These are phyloP conservation scores for Microtus oregoni DNA, from an alignment of 2,113 vertebrate species.

Conservation along the genomic window DNA sequence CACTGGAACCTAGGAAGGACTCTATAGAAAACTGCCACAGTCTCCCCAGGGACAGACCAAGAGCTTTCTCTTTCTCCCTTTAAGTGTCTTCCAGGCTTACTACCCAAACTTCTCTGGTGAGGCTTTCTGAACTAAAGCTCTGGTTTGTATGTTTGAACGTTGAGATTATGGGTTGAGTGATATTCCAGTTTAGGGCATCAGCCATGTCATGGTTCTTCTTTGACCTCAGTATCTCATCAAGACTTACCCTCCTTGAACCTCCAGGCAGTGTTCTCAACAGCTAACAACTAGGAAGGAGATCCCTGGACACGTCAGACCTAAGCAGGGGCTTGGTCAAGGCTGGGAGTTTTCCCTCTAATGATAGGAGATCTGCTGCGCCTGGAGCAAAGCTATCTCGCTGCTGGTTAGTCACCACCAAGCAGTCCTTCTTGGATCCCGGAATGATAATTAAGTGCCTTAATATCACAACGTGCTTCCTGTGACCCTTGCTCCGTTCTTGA, in stretches of 20 bases:
- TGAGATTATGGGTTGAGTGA: not conserved
- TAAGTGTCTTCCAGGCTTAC: not conserved
- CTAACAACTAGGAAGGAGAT: not conserved
- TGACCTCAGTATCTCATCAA: not conserved
- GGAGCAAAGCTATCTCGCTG: not conserved
- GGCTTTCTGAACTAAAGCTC: not conserved
- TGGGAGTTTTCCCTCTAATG: not conserved
- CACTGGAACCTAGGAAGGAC: not conserved
- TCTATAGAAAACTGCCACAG: not conserved
- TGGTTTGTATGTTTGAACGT: not conserved
- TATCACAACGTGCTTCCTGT: not conserved
- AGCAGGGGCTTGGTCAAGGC: not conserved
- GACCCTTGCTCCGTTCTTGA: conserved; percentile 63
- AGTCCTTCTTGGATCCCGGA: not conserved
- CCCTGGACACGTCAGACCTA: not conserved
- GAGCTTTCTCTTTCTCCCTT: not conserved
- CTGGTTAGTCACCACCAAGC: not conserved
- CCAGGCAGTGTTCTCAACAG: not conserved
- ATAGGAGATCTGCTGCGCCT: not conserved
- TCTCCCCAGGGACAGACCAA: not conserved
- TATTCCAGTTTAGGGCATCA: not conserved
- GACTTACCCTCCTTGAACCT: not conserved
- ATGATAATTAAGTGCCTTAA: not conserved
- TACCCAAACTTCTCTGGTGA: not conserved
- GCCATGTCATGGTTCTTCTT: not conserved